Evolutionary conservation across 2,888 invertebrate genomes (phyloP).

Genomic region (Drosophila subsilvestris): DNA sequence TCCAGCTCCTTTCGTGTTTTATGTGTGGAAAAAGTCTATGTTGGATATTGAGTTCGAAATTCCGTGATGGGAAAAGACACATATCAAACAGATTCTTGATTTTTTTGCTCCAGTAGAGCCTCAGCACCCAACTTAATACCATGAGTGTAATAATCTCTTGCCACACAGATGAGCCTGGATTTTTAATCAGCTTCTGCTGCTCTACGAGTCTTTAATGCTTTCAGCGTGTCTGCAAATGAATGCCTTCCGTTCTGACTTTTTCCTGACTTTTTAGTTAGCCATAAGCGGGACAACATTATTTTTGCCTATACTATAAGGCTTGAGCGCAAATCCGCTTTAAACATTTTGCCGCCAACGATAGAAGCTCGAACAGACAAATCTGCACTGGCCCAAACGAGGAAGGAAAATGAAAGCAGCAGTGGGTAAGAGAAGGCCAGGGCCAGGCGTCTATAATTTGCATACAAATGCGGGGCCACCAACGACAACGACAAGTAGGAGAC

Average conservation of each 20-base stretch:
- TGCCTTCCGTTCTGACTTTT: background rate
- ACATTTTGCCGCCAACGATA: constrained; percentile 65
- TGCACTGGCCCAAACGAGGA: constrained; percentile 45
- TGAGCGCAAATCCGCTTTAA: constrained; percentile 60
- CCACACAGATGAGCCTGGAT: background rate
- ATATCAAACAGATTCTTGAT: no score
- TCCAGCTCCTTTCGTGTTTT: no score
- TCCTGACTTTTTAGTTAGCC: background rate
- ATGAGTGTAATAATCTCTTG: background rate
- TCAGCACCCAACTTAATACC: background rate
- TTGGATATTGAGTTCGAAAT: no score
- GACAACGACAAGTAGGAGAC: constrained; percentile 60
- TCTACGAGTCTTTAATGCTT: background rate
- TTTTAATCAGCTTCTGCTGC: constrained; percentile 22
- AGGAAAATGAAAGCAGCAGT: constrained; percentile 38
- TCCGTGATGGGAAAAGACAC: no score
- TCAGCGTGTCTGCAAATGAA: background rate
- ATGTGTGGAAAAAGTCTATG: no score
- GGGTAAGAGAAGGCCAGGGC: constrained; percentile 29
- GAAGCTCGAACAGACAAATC: constrained; percentile 73
- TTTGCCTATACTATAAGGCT: constrained; percentile 11
- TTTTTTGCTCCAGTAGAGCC: no score
- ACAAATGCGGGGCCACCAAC: constrained; percentile 67
- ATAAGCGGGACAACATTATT: constrained; percentile 13
- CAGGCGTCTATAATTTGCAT: constrained; percentile 78